These are phyloP conservation scores for Noctua janthina DNA, from an alignment of 2,888 invertebrate species.

Conservation along the genomic window DNA sequence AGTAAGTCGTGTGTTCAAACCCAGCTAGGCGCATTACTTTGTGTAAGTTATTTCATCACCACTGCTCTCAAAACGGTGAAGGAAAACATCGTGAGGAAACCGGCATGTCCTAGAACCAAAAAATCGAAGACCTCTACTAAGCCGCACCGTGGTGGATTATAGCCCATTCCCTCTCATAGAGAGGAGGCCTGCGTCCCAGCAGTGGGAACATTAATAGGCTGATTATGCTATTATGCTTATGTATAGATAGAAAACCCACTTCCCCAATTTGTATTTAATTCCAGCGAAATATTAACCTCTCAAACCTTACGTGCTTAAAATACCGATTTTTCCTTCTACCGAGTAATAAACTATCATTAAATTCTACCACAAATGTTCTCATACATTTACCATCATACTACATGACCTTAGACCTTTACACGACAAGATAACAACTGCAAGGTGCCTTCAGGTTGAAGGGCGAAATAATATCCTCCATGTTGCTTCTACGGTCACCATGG, in stretches of 20 bases:
- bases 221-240: too few species aligned
- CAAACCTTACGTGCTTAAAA: background rate
- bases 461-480: conserved; percentile 41
- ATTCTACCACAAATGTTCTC: background rate
- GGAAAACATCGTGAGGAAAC: too few species aligned
- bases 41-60: too few species aligned
- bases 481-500: conserved; percentile 49
- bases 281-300: background rate
- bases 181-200: too few species aligned
- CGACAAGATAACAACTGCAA: conserved; percentile 10
- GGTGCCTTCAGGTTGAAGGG: conserved; percentile 19
- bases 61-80: too few species aligned
- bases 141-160: too few species aligned
- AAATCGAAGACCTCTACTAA: too few species aligned
- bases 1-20: too few species aligned
- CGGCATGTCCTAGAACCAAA: too few species aligned
- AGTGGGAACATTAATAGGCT: too few species aligned
- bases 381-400: background rate
- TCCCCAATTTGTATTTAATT: background rate
- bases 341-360: background rate
- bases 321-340: background rate
- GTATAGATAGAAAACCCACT: background rate
- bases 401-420: conserved; percentile 1
- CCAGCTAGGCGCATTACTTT: too few species aligned
- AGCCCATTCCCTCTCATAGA: too few species aligned